Evolutionary conservation across 2,113 vertebrate genomes (phyloP).

Genomic region (Eulemur rufifrons): DNA sequence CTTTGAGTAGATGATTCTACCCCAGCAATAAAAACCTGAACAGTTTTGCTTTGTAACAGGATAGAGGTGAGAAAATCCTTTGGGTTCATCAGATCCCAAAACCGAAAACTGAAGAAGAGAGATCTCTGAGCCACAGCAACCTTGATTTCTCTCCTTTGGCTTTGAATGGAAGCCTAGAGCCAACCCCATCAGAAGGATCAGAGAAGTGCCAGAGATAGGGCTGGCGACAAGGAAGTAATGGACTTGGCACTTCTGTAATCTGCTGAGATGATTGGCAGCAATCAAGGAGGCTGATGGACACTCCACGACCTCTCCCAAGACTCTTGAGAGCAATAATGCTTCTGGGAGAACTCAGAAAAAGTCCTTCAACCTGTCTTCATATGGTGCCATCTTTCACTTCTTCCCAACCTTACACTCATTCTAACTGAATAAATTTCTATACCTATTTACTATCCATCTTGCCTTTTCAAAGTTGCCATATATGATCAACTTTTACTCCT

Average conservation of each 20-base stretch:
- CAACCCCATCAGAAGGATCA: background rate
- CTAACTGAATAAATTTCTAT: background rate
- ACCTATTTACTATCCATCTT: background rate
- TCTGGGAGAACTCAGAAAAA: background rate
- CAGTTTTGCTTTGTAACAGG: background rate
- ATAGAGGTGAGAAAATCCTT: background rate
- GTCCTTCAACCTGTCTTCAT: background rate
- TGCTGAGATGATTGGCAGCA: background rate
- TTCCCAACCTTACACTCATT: background rate
- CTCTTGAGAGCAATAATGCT: background rate
- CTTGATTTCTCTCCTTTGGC: background rate
- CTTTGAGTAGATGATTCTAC: background rate
- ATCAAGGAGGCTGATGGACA: background rate
- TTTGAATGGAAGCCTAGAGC: background rate
- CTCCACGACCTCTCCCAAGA: background rate
- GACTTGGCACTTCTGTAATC: background rate
- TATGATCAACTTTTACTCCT: background rate
- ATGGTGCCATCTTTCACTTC: background rate
- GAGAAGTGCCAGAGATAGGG: background rate
- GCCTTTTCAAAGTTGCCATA: background rate
- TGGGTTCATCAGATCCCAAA: background rate
- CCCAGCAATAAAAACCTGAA: background rate
- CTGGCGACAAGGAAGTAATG: background rate
- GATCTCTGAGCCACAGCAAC: background rate
- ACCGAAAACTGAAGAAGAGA: background rate